Evolutionary conservation across 2,888 invertebrate genomes (phyloP).

Genomic region (Aspidiotus destructor): DNA sequence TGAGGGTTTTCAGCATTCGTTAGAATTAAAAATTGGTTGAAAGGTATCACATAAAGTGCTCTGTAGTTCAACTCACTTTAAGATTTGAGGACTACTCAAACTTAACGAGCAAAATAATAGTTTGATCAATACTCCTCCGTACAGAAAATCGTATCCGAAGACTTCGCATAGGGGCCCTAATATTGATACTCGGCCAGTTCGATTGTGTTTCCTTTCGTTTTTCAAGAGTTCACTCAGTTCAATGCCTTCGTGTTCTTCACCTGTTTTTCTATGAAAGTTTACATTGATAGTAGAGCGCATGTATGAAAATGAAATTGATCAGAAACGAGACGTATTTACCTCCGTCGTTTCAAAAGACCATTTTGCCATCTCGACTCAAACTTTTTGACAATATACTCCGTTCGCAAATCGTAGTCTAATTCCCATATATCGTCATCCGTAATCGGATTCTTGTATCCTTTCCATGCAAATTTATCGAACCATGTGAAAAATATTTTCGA

Average conservation of each 20-base stretch:
- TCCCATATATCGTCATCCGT: no score
- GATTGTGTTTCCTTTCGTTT: conserved; percentile 4
- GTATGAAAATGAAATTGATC: background rate
- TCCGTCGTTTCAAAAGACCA: conserved; percentile 39
- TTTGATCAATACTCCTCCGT: conserved; percentile 69
- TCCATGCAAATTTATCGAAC: no score
- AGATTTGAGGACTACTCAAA: conserved; percentile 81
- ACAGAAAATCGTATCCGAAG: conserved; percentile 76
- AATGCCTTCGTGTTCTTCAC: conserved; percentile 5
- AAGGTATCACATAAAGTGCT: no score
- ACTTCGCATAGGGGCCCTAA: conserved; percentile 72
- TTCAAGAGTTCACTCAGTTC: background rate
- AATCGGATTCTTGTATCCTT: no score
- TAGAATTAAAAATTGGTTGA: no score
- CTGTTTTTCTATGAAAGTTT: background rate
- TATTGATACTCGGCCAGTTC: conserved; percentile 56
- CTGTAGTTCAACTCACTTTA: conserved; percentile 52
- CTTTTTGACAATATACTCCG: conserved; percentile 64
- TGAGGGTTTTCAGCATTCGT: no score
- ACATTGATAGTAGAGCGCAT: conserved; percentile 1
- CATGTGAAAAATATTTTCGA: no score
- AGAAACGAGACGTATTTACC: background rate
- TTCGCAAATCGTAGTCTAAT: conserved; percentile 49
- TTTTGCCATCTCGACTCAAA: conserved; percentile 79
- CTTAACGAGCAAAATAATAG: conserved; percentile 70